Base-by-base conservation (phyloP, 2,797 vertebrate genomes). In the Neomorphus geoffroyi region DNA sequence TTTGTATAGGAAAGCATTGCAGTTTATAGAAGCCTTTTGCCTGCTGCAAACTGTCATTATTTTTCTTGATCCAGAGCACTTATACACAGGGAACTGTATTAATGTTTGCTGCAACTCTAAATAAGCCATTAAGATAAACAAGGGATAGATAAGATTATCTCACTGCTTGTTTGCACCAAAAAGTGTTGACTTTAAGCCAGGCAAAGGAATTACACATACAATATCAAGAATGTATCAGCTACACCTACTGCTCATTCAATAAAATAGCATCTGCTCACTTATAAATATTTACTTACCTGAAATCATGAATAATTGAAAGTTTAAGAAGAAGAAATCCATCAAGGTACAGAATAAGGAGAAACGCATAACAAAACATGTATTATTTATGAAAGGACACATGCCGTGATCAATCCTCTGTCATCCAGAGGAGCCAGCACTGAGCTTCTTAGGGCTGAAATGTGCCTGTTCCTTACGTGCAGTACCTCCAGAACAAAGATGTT, bases 241-340 rank as follows among this genome's bases (percentile, higher is more conserved):
- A 69, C 4, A 62, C 22, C 41, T 77, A 71, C 28, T 78, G 30
- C 11, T 61, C 83, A 61, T 46, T 88, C 64, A 79, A 11, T 66
- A 74, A 56, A 90, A 67, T 13, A 82, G 16, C 18, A 3, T 41
- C 51, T 86, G 48, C 14, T 43, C 33, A 66, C 72, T 92, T 86
- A 82, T 9, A 94, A 88, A 79, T 84, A 86, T 62, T 79, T 74
- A 50, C 28, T 48, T 56, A 26, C 21, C 35, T 75, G 66, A 92
- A 83, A 43, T 60, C 5, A 90, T 54, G 54, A 93, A 61, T 92
- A 91, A 90, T 19, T 84, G 41, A 77, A 96, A 60, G 46, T 62
- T 82, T 71, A n/a, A n/a, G n/a, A 80, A 60, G 32, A 72, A 82
- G 35, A 86, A 90, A 91, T 65, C 30, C 53, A 90, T 73, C 60